Percentiles rank a stretch among this genome's conserved stretches.
Evolutionary conservation across 1,140 invertebrate species (phyloP).

Genomic region (Lasioglossum baleicum): DNA sequence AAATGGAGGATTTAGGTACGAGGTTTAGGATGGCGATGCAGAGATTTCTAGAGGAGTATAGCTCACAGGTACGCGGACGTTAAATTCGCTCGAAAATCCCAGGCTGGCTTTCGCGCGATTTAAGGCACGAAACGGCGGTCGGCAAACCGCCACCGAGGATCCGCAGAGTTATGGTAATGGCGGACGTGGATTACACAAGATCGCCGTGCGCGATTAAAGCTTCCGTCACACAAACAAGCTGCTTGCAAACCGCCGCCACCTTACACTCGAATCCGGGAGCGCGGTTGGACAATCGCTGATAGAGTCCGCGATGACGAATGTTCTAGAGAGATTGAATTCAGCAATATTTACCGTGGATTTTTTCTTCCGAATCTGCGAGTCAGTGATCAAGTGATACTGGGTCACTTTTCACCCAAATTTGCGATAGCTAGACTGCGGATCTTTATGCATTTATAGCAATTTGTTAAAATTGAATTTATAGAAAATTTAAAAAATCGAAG

Average conservation of each 20-base stretch:
- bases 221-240: slow-evolving; percentile 61
- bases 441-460: too few species aligned
- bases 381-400: too few species aligned
- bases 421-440: too few species aligned
- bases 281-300: too few species aligned
- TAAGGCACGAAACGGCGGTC: slow-evolving; percentile 47
- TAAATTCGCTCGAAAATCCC: slow-evolving; percentile 44
- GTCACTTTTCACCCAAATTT: too few species aligned
- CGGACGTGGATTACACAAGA: slow-evolving; percentile 59
- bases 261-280: slow-evolving; percentile 41
- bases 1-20: too few species aligned
- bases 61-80: slow-evolving; percentile 29
- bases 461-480: too few species aligned
- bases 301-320: too few species aligned
- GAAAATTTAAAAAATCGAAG: too few species aligned
- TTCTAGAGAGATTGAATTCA: too few species aligned
- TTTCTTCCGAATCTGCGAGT: too few species aligned
- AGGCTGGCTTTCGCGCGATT: slow-evolving; percentile 50
- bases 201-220: slow-evolving; percentile 56
- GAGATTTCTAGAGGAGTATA: slow-evolving; percentile 32
- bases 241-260: slow-evolving; percentile 19
- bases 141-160: slow-evolving; percentile 31
- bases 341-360: too few species aligned
- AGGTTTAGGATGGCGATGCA: slow-evolving; percentile 10
- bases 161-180: slow-evolving; percentile 60